Evolutionary conservation across 1,140 invertebrate species (phyloP).

Genomic region (Hycleus phaleratus): DNA sequence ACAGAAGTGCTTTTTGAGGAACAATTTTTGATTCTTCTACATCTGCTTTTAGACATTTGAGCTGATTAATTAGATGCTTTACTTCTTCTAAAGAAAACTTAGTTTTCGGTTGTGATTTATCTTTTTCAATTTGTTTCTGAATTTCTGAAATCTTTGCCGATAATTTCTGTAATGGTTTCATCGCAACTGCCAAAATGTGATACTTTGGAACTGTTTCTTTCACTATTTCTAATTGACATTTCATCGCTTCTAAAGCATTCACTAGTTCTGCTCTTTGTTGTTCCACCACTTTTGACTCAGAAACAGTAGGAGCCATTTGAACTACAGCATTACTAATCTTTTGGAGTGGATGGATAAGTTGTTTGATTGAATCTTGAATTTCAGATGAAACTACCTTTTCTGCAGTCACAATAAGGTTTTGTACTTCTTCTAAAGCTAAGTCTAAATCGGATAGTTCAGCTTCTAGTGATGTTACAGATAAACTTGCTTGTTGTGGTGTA

Average conservation of each 20-base stretch:
- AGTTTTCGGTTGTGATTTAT: not conserved
- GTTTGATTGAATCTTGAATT: not conserved
- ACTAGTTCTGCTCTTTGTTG: slow-evolving; percentile 1
- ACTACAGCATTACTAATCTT: not conserved
- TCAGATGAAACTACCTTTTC: not conserved
- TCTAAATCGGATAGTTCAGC: not conserved
- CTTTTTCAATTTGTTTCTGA: not conserved
- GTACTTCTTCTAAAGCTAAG: not conserved
- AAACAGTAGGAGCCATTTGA: not conserved
- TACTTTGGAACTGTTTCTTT: not conserved
- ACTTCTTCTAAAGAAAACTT: too few species aligned
- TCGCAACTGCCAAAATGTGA: not conserved
- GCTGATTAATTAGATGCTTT: not conserved
- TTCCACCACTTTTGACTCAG: not conserved
- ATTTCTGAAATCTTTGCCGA: not conserved
- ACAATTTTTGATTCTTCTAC: not conserved
- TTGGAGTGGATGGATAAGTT: slow-evolving; percentile 1
- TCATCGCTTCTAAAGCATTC: not conserved
- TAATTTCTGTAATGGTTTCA: not conserved
- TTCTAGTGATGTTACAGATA: not conserved
- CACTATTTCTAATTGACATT: not conserved
- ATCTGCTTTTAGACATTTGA: slow-evolving; percentile 1
- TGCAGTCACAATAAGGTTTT: not conserved
- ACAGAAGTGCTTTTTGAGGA: slow-evolving; percentile 1
- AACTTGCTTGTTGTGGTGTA: not conserved